Base-by-base conservation (phyloP, 2,113 vertebrate species). In the Nipponia nippon region DNA sequence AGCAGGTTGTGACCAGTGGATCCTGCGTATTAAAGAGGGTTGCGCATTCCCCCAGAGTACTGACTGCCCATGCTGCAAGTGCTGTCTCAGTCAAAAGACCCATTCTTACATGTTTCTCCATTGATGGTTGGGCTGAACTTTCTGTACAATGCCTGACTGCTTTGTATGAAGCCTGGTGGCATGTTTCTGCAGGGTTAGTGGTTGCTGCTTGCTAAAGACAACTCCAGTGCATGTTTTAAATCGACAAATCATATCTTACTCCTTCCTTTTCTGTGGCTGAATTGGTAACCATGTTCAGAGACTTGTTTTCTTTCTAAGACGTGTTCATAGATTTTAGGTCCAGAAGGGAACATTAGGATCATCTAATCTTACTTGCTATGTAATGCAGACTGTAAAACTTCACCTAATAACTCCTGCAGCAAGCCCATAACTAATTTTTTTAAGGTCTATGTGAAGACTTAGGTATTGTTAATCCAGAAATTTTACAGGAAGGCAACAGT, bases 61-160 rank as follows among this genome's bases (percentile, higher is more conserved):
- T 69, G 30, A n/a, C 52, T 40, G 16, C 26, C 14, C 9, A 0
- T 63, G 61, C 61, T 83, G 26, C 40, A 38, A 25, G 34, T 49
- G 16, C 40, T 70, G 20, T 65, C 25, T 89, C 8, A 5, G 73
- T 21, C 10, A 36, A 67, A 78, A 63, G 29, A 44, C 22, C 26
- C 7, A 1, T 62, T 53, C n/a, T 87, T 83, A 30, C 0, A 0
- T 3, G 1, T 83, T 73, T 77, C 19, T 50, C 9, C 26, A 8
- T 25, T 77, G 27, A 7, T 29, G 40, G 8, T 29, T 70, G 46
- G 25, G 23, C 47, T 85, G 62, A 81, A 61, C 13, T 75, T 70
- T 65, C 32, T 84, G 16, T 91, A 9, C 44, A 52, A 2, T 47
- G 19, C 17, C 25, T 67, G 36, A 44, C 18, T 63, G 11, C 53